Evolutionary conservation across 2,797 vertebrate species (phyloP), one percentile per base, ranked within the genome.

Genomic region (Eutrigla gurnardus): DNA sequence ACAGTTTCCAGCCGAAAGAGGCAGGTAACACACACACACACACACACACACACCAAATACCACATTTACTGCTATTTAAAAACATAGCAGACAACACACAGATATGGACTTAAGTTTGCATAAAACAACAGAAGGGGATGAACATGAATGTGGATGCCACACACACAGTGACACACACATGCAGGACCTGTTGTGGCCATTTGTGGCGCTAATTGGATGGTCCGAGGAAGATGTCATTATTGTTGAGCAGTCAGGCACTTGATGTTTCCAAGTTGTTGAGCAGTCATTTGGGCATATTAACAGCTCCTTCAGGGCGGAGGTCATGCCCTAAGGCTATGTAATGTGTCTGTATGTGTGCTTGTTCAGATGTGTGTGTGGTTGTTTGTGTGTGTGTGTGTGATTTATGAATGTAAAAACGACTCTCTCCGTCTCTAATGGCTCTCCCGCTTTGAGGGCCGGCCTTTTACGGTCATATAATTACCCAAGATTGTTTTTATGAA

Each of bases 1-100:
- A 95, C 94, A 94, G 93, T 94, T 94, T 91, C 94, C 94, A 95
- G 94, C 92, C 90, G 86, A 92, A 88, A 90, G 78, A 91, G 84
- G 81, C 93, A 94, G 93, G 95, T 94, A 94, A 81, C 66, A 72
- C 74, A 77, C 66, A 69, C 64, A 70, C 46, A 69, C 39, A 35
- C 52, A 35, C 52, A 69, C 47, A 35, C 49, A 70, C 47, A 25
- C 53, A 61, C 13, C 17, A 64, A 52, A 55, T 15, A 45, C 45
- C 5, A 46, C 1, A 62, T 53, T 53, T 33, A 14, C 37, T 1
- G 8, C 60, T 53, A 62, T 68, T 58, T 36, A 55, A 54, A 77
- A 35, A 65, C 5, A 62, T 1, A 50, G 3, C 60, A 0, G 15
- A 55, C 64, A 67, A 61, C 69, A 59, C 70, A 47, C 25, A 68